Conservation (phyloP, 2,888 invertebrate genomes). For the Anagyrus pseudococci region DNA sequence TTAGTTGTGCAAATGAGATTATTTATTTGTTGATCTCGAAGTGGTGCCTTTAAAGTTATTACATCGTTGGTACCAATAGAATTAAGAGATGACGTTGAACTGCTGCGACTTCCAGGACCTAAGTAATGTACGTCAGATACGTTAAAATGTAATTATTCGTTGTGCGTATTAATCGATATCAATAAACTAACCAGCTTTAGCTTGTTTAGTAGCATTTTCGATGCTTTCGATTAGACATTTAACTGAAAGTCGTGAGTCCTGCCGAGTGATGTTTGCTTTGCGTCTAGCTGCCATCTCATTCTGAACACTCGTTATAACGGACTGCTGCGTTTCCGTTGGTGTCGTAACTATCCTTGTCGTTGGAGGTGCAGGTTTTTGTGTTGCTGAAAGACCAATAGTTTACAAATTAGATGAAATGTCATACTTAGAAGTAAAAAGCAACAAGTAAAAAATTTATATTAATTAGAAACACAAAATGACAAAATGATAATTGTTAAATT, state of each 20-base stretch:
- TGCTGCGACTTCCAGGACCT: conserved; percentile 69
- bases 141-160: neutral
- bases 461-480: conserved; percentile 20
- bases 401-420: neutral
- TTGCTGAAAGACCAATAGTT: conserved; percentile 26
- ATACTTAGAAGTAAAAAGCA: conserved; percentile 20
- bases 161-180: neutral
- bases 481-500: conserved; percentile 22
- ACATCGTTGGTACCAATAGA: conserved; percentile 58
- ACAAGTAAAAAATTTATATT: conserved; percentile 32
- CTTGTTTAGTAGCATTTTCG: conserved; percentile 83
- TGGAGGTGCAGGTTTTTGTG: conserved; percentile 48
- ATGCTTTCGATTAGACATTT: conserved; percentile 91
- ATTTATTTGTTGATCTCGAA: conserved; percentile 59
- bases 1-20: conserved; percentile 56
- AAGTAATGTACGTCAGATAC: neutral
- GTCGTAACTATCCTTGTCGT: conserved; percentile 56
- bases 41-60: conserved; percentile 55
- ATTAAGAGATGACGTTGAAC: conserved; percentile 67
- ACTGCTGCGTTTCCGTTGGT: conserved; percentile 64
- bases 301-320: conserved; percentile 65
- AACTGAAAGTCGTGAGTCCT: conserved; percentile 85
- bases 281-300: conserved; percentile 68
- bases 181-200: conserved; percentile 64
- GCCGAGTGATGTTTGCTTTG: conserved; percentile 66